Base-by-base conservation (phyloP, 2,797 vertebrate species). In the Buceros bicornis region DNA sequence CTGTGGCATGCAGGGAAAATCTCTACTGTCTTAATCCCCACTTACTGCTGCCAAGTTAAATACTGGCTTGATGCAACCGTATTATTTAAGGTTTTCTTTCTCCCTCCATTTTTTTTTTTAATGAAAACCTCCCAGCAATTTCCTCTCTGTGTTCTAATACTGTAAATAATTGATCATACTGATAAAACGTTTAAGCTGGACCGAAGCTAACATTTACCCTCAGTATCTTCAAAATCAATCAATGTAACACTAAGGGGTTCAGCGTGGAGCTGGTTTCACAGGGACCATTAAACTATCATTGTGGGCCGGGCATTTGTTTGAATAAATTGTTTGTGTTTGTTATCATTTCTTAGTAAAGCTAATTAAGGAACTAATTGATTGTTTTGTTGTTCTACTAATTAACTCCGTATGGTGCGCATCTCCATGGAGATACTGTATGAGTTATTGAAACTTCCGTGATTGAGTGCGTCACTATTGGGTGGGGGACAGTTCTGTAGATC, bases 351-450 rank as follows among this genome's bases (percentile, higher is more conserved):
- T 96, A 85, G 98, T 96, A 97, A 98, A 98, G 98, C 98, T 98
- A 98, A 98, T 98, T 98, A 98, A 98, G 97, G 95, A 98, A 98
- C 97, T 98, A 98, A 98, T 98, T 98, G 98, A 98, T 98, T 98
- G 98, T 98, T 98, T 98, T 98, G 98, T 98, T 98, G 97, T 98
- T 97, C 97, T 98, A 93, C 98, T 98, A 98, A 98, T 98, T 98
- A 98, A 98, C 98, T 98, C 98, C 98, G 98, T 98, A 98, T 98
- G 98, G 98, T 98, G 97, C 97, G 95, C 97, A 97, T 98, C 98
- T 98, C 98, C 98, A 98, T 98, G 97, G 98, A 98, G 98, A 98
- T 98, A 94, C 95, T 96, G 96, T 96, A 97, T 98, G 98, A 98
- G 97, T 98, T 98, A 98, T 97, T 96, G 97, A 96, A 97, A 98